phyloP scores from a whole-genome alignment of 2,797 vertebrate genomes.

The Clamator glandarius region DNA sequence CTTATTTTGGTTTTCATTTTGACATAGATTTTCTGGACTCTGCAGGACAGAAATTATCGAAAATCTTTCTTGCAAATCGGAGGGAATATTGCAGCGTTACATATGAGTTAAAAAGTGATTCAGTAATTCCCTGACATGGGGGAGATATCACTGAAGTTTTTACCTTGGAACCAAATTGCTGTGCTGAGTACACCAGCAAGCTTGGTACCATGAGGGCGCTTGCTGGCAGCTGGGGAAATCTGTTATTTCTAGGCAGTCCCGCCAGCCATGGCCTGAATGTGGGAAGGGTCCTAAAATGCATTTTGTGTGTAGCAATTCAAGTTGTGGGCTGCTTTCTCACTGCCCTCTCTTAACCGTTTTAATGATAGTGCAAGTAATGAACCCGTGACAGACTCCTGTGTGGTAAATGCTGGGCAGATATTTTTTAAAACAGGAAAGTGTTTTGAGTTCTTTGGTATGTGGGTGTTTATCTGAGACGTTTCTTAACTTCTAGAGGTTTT shows the following conservation, averaged over 20 bases:
- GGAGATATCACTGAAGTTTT: not conserved
- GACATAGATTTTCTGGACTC: not conserved
- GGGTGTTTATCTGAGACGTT: not conserved
- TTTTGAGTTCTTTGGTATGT: not conserved
- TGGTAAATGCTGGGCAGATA: not conserved
- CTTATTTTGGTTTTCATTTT: not conserved
- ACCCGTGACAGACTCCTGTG: not conserved
- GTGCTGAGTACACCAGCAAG: not conserved
- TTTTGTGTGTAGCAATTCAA: not conserved
- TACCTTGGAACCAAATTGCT: not conserved
- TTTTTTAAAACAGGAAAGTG: not conserved
- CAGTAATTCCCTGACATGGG: not conserved
- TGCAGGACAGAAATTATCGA: not conserved
- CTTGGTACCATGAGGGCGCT: not conserved
- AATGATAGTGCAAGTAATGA: not conserved
- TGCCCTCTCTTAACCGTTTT: not conserved
- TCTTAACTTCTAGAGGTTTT: not conserved
- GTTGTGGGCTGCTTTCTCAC: not conserved
- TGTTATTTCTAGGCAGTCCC: not conserved
- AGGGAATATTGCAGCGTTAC: not conserved
- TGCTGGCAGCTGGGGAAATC: not conserved
- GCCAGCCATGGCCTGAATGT: accelerated
- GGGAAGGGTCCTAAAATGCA: not conserved
- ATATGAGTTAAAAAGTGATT: not conserved
- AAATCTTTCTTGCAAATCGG: not conserved